Conservation (phyloP, 2,888 invertebrate species). For the Ptilodon capucinus region DNA sequence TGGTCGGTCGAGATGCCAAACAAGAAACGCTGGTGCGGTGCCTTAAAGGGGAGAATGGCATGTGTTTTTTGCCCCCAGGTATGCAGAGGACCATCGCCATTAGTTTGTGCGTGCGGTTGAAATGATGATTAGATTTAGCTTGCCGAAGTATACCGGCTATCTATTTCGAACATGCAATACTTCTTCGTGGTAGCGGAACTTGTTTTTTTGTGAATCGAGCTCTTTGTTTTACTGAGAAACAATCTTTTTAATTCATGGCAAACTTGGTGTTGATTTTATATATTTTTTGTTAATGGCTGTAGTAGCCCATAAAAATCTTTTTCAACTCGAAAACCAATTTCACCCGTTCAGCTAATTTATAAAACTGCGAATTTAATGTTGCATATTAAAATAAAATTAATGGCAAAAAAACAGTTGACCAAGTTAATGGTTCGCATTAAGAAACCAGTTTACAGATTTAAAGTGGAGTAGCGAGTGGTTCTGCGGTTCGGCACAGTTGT, state of each 20-base stretch:
- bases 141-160: constrained; percentile 1
- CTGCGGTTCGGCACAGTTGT: constrained; percentile 9
- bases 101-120: constrained; percentile 45
- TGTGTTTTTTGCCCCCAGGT: constrained; percentile 62
- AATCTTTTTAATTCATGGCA: no score
- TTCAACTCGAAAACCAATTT: neutral
- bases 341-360: neutral
- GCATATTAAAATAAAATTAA: neutral
- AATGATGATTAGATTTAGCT: constrained; percentile 46
- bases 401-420: constrained; percentile 5
- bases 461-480: constrained; percentile 18
- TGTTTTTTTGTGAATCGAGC: neutral
- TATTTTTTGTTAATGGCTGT: no score
- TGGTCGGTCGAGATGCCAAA: constrained; percentile 69
- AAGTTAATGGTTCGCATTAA: constrained; percentile 13
- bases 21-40: constrained; percentile 72
- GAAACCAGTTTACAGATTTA: constrained; percentile 21
- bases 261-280: no score
- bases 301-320: neutral
- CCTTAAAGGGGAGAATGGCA: constrained; percentile 69
- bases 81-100: constrained; percentile 50
- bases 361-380: neutral
- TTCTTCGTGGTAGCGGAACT: neutral
- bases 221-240: neutral
- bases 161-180: neutral